A percentile compares a stretch with the other conserved stretches of the same genome.
Evolutionary conservation across 2,113 vertebrate genomes (phyloP).

Genomic region (zebrafish (Danio rerio)): DNA sequence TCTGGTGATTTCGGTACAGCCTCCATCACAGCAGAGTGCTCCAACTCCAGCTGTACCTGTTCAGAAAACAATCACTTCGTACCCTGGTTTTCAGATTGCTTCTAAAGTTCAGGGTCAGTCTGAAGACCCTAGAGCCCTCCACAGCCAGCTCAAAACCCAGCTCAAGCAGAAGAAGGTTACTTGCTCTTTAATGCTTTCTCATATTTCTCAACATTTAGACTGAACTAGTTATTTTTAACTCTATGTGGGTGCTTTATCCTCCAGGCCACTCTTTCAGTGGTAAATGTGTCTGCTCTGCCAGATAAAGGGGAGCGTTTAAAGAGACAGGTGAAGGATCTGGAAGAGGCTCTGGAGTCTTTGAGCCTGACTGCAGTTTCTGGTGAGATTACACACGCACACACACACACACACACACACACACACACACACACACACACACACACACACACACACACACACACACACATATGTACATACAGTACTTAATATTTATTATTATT

Average conservation of each 20-base stretch:
- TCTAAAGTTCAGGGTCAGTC: slow-evolving; percentile 46
- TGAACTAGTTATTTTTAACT: not conserved
- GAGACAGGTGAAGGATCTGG: slow-evolving; percentile 80
- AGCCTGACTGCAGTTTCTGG: slow-evolving; percentile 57
- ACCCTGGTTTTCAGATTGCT: slow-evolving; percentile 65
- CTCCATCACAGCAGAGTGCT: slow-evolving; percentile 50
- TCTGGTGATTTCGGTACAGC: slow-evolving; percentile 67
- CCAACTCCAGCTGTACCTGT: slow-evolving; percentile 51
- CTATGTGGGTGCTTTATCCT: slow-evolving; percentile 9
- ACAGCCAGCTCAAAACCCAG: slow-evolving; percentile 75
- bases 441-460: no score
- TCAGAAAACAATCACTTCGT: slow-evolving; percentile 71
- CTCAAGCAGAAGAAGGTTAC: slow-evolving; percentile 90
- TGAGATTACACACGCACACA: no score
- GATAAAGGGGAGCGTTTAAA: slow-evolving; percentile 83
- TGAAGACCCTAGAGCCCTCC: slow-evolving; percentile 65
- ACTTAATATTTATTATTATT: no score
- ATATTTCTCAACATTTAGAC: not conserved
- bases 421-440: no score
- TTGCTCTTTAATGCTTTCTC: not conserved
- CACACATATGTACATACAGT: no score
- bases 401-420: no score
- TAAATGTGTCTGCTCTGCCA: slow-evolving; percentile 80
- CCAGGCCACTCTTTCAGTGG: slow-evolving; percentile 78
- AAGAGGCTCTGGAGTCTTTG: slow-evolving; percentile 73